These are phyloP conservation scores for Drosophila lacertosa DNA, from an alignment of 1,140 invertebrate genomes.

Conservation along the genomic window DNA sequence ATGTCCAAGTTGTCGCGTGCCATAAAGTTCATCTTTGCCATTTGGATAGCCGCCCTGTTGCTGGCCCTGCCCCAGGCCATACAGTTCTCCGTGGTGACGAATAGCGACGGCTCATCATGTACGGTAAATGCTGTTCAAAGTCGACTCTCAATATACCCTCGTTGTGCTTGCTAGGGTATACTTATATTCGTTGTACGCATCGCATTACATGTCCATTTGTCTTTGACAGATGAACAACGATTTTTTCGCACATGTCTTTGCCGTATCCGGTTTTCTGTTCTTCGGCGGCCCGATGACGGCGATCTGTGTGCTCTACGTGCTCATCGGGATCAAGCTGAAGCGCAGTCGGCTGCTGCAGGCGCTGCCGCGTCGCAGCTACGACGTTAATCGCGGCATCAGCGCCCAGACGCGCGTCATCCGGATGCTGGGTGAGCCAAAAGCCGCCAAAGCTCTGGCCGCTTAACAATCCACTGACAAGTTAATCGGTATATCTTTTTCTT, in stretches of 20 bases:
- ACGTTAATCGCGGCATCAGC: slow-evolving; percentile 79
- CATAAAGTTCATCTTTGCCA: slow-evolving; percentile 89
- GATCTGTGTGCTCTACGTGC: slow-evolving; percentile 92
- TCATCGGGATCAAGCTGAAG: slow-evolving; percentile 91
- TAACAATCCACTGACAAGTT: neutral
- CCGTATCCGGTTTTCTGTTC: slow-evolving; percentile 93
- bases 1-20: slow-evolving; percentile 92
- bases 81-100: slow-evolving; percentile 87
- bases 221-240: slow-evolving; percentile 85
- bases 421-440: slow-evolving; percentile 87
- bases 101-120: slow-evolving; percentile 84
- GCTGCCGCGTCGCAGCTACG: slow-evolving; percentile 66
- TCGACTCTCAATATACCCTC: neutral
- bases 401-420: slow-evolving; percentile 87
- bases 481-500: too few species aligned
- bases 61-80: slow-evolving; percentile 92
- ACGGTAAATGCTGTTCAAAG: slow-evolving; percentile 62
- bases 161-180: neutral
- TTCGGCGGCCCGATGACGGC: slow-evolving; percentile 94
- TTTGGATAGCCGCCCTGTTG: slow-evolving; percentile 89
- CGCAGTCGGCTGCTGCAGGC: slow-evolving; percentile 83
- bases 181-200: neutral
- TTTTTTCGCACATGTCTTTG: slow-evolving; percentile 90
- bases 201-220: slow-evolving; percentile 14
- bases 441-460: neutral